phyloP scores from a whole-genome alignment of 1,140 invertebrate genomes.

The Cherax destructor region DNA sequence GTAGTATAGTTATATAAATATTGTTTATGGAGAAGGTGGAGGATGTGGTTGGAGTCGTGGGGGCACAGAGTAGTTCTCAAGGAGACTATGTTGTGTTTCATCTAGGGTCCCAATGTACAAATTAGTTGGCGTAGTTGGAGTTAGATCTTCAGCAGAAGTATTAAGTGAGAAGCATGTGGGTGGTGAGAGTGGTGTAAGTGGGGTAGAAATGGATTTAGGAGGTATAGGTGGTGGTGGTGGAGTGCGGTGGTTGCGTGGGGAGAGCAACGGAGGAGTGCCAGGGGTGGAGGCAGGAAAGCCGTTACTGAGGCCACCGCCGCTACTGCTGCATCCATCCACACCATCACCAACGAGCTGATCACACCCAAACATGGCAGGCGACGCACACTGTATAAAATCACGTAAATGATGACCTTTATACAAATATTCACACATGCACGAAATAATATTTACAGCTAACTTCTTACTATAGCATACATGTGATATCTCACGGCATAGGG shows the following conservation, averaged over 20 bases:
- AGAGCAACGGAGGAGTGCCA: conserved; percentile 76
- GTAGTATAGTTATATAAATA: not conserved
- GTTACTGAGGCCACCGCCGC: conserved; percentile 76
- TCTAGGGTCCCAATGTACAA: conserved; percentile 42
- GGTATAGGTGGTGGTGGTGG: conserved; percentile 73
- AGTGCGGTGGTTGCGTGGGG: conserved; percentile 66
- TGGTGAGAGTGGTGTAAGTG: conserved; percentile 69
- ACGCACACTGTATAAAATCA: conserved; percentile 76
- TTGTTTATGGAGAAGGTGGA: conserved; percentile 50
- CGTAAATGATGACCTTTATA: conserved; percentile 73
- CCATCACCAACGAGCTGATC: conserved; percentile 56
- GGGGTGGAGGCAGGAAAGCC: conserved; percentile 79
- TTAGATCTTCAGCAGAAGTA: conserved; percentile 64
- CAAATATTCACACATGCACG: conserved; percentile 74
- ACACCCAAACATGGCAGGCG: conserved; percentile 73
- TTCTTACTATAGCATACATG: not conserved
- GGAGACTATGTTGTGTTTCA: conserved; percentile 28
- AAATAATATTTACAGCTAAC: conserved; percentile 70
- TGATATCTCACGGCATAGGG: too few species aligned
- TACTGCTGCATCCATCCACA: conserved; percentile 70
- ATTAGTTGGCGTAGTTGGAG: conserved; percentile 67
- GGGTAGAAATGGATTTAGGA: conserved; percentile 72
- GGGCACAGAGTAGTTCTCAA: conserved; percentile 70
- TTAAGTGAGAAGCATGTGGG: conserved; percentile 59
- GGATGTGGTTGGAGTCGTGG: conserved; percentile 60